Base-by-base conservation (phyloP, 2,888 invertebrate species). In the Sepiola atlantica region DNA sequence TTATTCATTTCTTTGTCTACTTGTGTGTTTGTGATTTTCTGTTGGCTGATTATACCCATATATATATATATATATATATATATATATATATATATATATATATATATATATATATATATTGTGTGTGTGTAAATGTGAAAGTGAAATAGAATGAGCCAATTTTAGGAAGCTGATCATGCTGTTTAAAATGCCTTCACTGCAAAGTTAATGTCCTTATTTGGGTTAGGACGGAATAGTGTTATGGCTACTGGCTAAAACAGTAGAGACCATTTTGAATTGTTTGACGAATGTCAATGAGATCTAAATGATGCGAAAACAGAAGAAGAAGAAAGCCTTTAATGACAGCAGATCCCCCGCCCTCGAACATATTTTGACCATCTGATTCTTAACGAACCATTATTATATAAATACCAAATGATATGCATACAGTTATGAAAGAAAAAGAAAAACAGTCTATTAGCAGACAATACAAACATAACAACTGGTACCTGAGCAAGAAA, bases 171-270 rank as follows among this genome's bases (percentile, higher is more conserved):
- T 92, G 92, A 92, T 28, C 92, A 55, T n/a, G 55, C 92, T 55
- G 55, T 45, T 54, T 45, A 54, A 55, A 92, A 45, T 92, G 45
- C 54, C 55, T 92, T 92, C 45, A n/a, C 54, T 92, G 45, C 55
- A 55, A 92, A 92, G 92, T 92, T n/a, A 45, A 92, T 92, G 54
- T 92, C 92, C 92, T 92, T 92, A 92, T 92, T 21, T 92, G 28
- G 28, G 92, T 55, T 92, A 92, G 92, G 92, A 92, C 92, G 92
- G 92, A 92, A 92, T 92, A 92, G 55, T 92, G 45, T 92, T 92
- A 92, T 92, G 92, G 55, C 54, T n/a, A 92, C 92, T 92, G 92
- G 54, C n/a, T n/a, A 54, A 92, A 92, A 45, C 92, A 77, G 77
- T 32, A 77, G 32, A 77, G 8, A 45, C 45, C 77, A n/a, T n/a